Evolutionary conservation across 1,140 invertebrate species (phyloP).

Genomic region (Meloidogyne chitwoodi): DNA sequence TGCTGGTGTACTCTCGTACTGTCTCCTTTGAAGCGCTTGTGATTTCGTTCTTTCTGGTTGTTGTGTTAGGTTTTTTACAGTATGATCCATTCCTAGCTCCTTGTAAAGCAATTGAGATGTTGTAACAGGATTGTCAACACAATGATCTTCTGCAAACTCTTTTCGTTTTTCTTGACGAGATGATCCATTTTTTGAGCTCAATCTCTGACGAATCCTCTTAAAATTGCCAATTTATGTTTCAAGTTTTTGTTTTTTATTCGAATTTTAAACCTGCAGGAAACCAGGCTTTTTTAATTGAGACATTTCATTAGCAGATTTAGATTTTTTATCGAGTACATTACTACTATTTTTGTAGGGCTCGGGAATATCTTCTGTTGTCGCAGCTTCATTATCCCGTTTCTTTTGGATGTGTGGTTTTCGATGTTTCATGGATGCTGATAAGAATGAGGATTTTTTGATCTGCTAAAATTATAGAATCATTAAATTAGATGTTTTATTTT

Average conservation of each 20-base stretch:
- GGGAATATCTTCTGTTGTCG: slow-evolving; percentile 11
- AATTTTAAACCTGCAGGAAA: neutral
- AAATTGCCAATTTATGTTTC: neutral
- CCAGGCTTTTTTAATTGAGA: neutral
- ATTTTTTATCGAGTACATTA: neutral
- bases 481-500: too few relatives aligned
- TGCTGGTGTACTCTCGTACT: neutral
- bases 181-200: neutral
- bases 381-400: neutral
- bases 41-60: neutral
- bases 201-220: neutral
- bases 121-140: neutral
- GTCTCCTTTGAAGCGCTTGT: neutral
- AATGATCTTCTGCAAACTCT: neutral
- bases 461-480: neutral
- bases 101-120: neutral
- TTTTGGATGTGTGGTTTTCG: neutral
- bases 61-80: neutral
- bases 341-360: neutral
- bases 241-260: neutral
- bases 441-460: neutral
- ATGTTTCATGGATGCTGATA: neutral
- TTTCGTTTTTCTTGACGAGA: neutral
- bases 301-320: slow-evolving; percentile 12
- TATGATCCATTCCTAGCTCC: neutral